Conservation (phyloP, 2,888 invertebrate species). For the Balanococcus diminutus region DNA sequence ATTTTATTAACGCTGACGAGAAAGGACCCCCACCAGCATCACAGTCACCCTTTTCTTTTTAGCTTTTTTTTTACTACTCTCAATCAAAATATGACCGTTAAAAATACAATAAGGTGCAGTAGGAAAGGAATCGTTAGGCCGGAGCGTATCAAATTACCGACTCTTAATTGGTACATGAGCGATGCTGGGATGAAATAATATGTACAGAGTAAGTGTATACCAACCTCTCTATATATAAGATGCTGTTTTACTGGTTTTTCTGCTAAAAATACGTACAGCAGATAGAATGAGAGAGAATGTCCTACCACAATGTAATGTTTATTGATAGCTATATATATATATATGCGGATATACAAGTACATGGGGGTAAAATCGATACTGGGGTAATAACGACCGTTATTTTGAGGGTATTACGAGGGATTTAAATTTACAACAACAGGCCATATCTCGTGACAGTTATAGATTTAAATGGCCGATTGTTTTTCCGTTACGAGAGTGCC, state of each 20-base stretch:
- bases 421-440: neutral
- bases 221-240: neutral
- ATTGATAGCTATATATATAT: neutral
- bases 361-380: slow-evolving; percentile 8
- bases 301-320: slow-evolving; percentile 26
- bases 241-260: slow-evolving; percentile 29
- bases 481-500: neutral
- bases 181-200: neutral
- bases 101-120: slow-evolving; percentile 31
- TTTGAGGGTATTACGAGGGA: neutral
- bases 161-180: slow-evolving; percentile 2
- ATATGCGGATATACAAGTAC: neutral
- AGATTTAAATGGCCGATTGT: neutral
- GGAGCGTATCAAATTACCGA: slow-evolving; percentile 13
- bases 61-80: neutral
- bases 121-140: neutral
- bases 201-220: neutral
- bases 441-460: neutral
- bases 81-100: slow-evolving; percentile 40
- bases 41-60: slow-evolving; percentile 31
- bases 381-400: slow-evolving; percentile 38
- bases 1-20: slow-evolving; percentile 22
- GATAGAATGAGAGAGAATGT: neutral
- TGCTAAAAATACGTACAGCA: neutral
- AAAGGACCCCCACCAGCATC: slow-evolving; percentile 25